phyloP scores from a whole-genome alignment of 2,888 invertebrate species.

The Bruchidius siliquastri region DNA sequence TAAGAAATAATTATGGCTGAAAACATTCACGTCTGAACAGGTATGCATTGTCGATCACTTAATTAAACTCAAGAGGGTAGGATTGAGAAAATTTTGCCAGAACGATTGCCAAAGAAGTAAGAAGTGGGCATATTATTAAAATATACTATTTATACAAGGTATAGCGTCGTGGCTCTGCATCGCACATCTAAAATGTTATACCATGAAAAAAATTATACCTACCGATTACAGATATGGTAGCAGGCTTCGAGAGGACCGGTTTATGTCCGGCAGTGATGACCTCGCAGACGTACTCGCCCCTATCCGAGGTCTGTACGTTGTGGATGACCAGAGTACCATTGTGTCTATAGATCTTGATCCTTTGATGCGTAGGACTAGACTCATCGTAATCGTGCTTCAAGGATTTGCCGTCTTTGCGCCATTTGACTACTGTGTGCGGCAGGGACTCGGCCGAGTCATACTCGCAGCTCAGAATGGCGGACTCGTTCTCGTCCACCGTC shows the following conservation, averaged over 20 bases:
- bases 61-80: no score
- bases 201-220: no score
- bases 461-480: constrained; percentile 61
- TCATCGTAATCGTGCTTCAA: constrained; percentile 37
- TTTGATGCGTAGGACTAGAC: constrained; percentile 31
- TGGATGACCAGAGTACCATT: constrained; percentile 55
- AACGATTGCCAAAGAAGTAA: no score
- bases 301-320: constrained; percentile 52
- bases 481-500: constrained; percentile 63
- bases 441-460: constrained; percentile 50
- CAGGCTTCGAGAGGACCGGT: constrained; percentile 55
- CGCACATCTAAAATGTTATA: no score
- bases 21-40: no score
- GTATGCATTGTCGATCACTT: no score
- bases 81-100: no score
- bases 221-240: constrained; percentile 59
- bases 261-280: constrained; percentile 59
- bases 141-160: no score
- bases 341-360: constrained; percentile 41
- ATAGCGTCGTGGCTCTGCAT: no score
- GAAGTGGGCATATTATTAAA: no score
- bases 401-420: constrained; percentile 64
- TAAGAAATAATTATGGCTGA: no score
- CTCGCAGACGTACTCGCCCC: constrained; percentile 64
- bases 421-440: constrained; percentile 58